Evolutionary conservation across 2,797 vertebrate species (phyloP), one percentile per base, ranked within the genome.

Genomic region (Ceryle rudis): DNA sequence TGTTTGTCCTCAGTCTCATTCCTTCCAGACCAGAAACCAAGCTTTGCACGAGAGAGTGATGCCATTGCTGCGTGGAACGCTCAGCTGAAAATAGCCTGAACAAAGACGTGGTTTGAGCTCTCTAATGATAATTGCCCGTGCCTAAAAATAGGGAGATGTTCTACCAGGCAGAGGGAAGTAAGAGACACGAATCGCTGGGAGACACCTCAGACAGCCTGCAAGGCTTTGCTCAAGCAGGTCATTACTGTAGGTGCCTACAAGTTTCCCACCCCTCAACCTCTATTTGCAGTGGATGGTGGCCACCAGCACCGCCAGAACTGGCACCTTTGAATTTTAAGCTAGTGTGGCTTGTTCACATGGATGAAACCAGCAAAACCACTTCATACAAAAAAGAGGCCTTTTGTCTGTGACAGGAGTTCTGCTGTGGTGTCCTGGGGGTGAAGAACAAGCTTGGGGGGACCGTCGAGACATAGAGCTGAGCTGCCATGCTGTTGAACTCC

Each of bases 121-220:
- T 81, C 33, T 16, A 25, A 86, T 77, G 83, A 74, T 94, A 92
- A 94, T 95, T 95, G 52, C 37, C 82, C 47, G 77, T 73, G 39
- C 42, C 90, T 97, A 96, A 96, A 96, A 95, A 96, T 90, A 96
- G 92, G 55, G 25, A 33, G 54, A 21, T 11, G 6, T 86, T 89
- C 80, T 75, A 39, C 41, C 75, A 60, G 85, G 65, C 54, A 69
- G 67, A 67, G 71, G 49, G 81, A 78, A 70, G 37, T 6, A 44
- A 58, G 72, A 84, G 87, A 54, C 20, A 19, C 1, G 9, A 66
- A n/a, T 55, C 14, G 5, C 57, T 80, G 71, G 70, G 92, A 81
- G 41, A 84, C 54, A 23, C 64, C 62, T 74, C 55, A 7, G 62
- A 39, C 78, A 8, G 28, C 52, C 82, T 37, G 79, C 52, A 91